phyloP scores from a whole-genome alignment of 2,888 invertebrate genomes.

The Pyrrhia umbra region DNA sequence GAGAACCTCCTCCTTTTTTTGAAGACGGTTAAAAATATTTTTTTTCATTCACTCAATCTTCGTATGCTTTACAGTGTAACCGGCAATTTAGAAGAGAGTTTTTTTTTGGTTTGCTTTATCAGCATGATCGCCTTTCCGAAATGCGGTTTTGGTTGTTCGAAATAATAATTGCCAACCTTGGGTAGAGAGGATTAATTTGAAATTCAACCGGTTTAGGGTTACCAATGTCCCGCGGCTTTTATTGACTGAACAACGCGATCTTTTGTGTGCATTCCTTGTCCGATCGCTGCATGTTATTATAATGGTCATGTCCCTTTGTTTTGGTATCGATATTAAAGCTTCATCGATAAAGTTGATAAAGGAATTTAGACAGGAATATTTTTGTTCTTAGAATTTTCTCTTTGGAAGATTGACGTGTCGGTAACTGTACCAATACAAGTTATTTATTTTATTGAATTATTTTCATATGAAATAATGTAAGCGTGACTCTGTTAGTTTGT shows the following conservation, averaged over 20 bases:
- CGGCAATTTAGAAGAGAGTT: not conserved
- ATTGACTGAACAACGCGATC: not conserved
- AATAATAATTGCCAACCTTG: conserved; percentile 8
- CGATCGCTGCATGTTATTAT: not conserved
- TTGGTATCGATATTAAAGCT: too few relatives aligned
- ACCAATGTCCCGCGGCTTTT: not conserved
- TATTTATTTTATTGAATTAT: too few relatives aligned
- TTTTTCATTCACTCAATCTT: too few relatives aligned
- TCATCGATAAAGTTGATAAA: too few relatives aligned
- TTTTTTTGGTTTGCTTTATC: not conserved
- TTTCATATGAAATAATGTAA: too few relatives aligned
- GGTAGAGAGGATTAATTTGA: not conserved
- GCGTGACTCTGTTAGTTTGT: too few relatives aligned
- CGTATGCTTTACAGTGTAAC: not conserved
- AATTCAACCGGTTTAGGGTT: conserved; percentile 34
- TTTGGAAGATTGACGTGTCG: too few relatives aligned
- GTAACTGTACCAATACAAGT: too few relatives aligned
- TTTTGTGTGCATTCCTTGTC: not conserved
- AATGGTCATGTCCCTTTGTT: not conserved
- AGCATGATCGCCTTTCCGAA: not conserved
- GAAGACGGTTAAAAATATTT: too few relatives aligned
- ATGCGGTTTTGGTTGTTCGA: not conserved
- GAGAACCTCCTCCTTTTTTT: too few relatives aligned
- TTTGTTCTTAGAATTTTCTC: too few relatives aligned
- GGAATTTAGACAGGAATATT: too few relatives aligned